Conservation (phyloP, 2,797 vertebrate species). For the Phrynocephalus vlangalii region DNA sequence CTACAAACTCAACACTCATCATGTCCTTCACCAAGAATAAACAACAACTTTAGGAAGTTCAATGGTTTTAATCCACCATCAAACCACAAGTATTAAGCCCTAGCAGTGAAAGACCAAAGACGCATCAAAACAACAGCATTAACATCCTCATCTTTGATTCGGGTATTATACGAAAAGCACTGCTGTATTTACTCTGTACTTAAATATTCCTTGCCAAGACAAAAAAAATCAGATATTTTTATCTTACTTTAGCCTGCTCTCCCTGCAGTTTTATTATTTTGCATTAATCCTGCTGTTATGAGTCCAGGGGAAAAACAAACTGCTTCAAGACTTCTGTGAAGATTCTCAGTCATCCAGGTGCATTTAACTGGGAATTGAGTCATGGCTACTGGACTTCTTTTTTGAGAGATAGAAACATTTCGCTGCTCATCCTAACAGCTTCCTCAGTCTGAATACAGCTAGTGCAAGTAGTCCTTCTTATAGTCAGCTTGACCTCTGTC, state of each 20-base stretch:
- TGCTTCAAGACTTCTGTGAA: no score
- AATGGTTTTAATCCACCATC: conserved; percentile 68
- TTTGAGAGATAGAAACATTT: no score
- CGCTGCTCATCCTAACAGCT: no score
- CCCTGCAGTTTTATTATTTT: neutral
- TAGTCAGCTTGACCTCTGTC: no score
- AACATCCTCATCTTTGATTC: neutral
- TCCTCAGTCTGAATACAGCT: no score
- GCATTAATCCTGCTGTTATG: neutral
- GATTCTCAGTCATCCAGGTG: no score
- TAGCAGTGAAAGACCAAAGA: conserved; percentile 50
- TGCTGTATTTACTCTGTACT: neutral
- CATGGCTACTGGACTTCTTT: no score
- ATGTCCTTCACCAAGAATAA: conserved; percentile 26
- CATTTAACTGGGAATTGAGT: no score
- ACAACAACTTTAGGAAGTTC: conserved; percentile 51
- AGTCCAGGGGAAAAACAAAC: neutral
- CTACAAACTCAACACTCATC: conserved; percentile 28
- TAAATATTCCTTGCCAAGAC: neutral
- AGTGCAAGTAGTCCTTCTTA: no score
- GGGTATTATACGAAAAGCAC: neutral
- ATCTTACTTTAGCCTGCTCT: neutral
- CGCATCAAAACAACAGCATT: conserved; percentile 42
- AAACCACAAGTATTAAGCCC: conserved; percentile 62
- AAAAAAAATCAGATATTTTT: neutral